phyloP scores from a whole-genome alignment of 2,888 invertebrate species.

The Mayetiola destructor region DNA sequence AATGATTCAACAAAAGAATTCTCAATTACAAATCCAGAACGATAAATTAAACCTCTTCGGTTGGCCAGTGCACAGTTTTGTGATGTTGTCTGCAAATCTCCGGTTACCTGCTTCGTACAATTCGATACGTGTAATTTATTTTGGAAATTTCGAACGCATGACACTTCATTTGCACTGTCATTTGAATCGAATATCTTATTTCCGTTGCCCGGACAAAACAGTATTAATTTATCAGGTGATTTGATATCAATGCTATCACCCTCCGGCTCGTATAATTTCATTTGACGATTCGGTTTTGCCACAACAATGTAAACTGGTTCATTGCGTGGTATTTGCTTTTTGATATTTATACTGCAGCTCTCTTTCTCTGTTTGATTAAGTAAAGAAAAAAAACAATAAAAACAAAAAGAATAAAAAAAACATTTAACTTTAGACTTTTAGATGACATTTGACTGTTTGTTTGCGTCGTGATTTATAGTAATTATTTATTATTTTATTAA shows the following conservation, averaged over 20 bases:
- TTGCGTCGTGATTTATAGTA: too few species aligned
- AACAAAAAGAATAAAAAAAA: too few species aligned
- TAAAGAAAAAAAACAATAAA: background rate
- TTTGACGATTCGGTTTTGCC: slow-evolving; percentile 13
- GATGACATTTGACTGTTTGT: too few species aligned
- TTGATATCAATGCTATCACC: slow-evolving; percentile 19
- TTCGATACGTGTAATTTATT: slow-evolving; percentile 17
- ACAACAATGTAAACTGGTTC: slow-evolving; percentile 20
- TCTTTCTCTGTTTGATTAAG: background rate
- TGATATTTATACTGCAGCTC: slow-evolving; percentile 1
- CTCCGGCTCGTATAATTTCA: slow-evolving; percentile 21
- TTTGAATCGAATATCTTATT: slow-evolving; percentile 18
- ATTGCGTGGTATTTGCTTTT: slow-evolving; percentile 17
- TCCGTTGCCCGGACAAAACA: slow-evolving; percentile 22
- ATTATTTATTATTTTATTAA: too few species aligned
- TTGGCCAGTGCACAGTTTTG: slow-evolving; percentile 23
- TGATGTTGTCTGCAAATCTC: slow-evolving; percentile 23
- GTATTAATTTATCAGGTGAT: slow-evolving; percentile 19
- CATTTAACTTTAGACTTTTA: too few species aligned
- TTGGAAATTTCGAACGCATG: slow-evolving; percentile 15
- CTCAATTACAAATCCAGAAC: slow-evolving; percentile 21
- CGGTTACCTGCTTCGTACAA: slow-evolving; percentile 20
- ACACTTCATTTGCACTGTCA: slow-evolving; percentile 16
- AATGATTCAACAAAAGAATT: slow-evolving; percentile 23
- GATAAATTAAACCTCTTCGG: slow-evolving; percentile 21